Base-by-base conservation (phyloP, 2,797 vertebrate genomes). In the Platalea minor region DNA sequence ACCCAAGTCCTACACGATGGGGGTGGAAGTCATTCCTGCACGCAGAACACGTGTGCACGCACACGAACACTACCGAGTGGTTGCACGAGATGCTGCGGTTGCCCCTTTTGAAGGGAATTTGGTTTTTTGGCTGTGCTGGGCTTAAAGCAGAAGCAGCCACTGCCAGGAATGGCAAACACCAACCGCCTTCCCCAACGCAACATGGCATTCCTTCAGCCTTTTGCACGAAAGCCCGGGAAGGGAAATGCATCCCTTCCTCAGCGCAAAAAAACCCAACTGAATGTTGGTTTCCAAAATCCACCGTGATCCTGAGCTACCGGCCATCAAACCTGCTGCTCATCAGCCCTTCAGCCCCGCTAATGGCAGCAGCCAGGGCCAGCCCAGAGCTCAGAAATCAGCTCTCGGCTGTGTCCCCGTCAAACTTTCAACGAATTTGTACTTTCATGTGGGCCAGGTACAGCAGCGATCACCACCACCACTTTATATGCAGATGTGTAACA, bases 401-500 rank as follows among this genome's bases (percentile, higher is more conserved):
- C 41, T 24, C 41, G 31, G 41, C 25, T 31, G 8, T 1, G 10
- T 10, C 18, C 19, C 31, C 43, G 26, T 3, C 7, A 0, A 15
- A 48, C 2, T 39, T 63, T 11, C 2, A 4, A 23, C 46, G 35
- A 51, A 25, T 53, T 31, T 24, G 15, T 11, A 25, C 20, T 35
- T 46, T 13, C 25, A 7, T 2, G 0, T 0, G 4, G 16, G 10
- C 24, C 35, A 4, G 51, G 51, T 5, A 15, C 24, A 29, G 26
- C 69, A 53, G 65, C 51, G 43, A 9, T 7, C 35, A 9, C 28
- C 31, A 17, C 7, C 41, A 1, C 39, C 1, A 2, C 21, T 5
- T 13, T 1, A 10, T 1, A 2, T 0, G 43, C 17, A 9, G 67
- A 11, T 4, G 17, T 24, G 0, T 5, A 6, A 25, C 4, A 11